Percentiles rank a stretch among this genome's conserved stretches.
These are phyloP conservation scores for Polyommatus icarus DNA, from an alignment of 2,888 invertebrate species.

Conservation along the genomic window DNA sequence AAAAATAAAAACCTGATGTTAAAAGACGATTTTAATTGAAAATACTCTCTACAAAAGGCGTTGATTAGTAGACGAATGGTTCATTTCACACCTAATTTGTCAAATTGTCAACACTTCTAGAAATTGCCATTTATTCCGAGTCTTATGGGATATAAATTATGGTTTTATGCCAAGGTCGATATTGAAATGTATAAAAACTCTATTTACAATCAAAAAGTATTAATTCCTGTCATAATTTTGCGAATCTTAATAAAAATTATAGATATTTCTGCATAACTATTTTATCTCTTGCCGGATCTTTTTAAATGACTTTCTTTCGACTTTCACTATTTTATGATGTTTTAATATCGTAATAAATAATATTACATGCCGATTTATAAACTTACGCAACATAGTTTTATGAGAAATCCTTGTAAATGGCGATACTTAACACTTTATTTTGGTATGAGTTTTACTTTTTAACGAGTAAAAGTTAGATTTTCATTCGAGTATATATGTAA, in stretches of 20 bases:
- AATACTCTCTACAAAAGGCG: background rate
- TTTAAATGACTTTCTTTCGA: conserved; percentile 16
- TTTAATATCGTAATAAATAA: conserved; percentile 5
- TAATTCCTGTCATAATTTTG: conserved; percentile 8
- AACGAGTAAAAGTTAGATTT: background rate
- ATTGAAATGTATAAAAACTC: background rate
- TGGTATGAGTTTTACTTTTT: background rate
- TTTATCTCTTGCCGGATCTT: conserved; percentile 26
- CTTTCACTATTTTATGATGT: conserved; percentile 23
- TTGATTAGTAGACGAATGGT: background rate
- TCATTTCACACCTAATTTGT: conserved; percentile 13
- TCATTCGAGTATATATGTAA: background rate
- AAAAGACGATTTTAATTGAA: background rate
- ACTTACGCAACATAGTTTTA: background rate
- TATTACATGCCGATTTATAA: conserved; percentile 14
- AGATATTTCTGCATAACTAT: background rate
- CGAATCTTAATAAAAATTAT: conserved; percentile 1
- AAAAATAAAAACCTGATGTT: background rate
- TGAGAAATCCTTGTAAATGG: background rate
- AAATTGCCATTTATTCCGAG: background rate
- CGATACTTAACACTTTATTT: background rate
- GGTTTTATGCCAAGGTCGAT: background rate
- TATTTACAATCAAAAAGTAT: background rate
- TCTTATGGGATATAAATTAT: background rate
- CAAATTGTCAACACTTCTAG: background rate